Conservation (phyloP, 1,140 invertebrate species). For the Leptinotarsa defecta region DNA sequence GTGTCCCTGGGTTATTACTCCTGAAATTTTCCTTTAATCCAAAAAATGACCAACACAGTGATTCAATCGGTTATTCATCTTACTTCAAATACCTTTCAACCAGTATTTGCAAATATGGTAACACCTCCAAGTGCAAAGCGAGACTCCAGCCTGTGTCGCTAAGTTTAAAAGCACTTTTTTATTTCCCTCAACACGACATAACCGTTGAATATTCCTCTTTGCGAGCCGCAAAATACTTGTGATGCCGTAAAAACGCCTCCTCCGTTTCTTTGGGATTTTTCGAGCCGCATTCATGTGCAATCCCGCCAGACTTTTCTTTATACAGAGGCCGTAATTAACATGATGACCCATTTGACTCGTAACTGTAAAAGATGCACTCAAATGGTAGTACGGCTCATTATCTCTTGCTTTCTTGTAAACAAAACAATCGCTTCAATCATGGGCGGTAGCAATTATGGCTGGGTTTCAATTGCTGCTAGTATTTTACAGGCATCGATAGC, state of each 20-base stretch:
- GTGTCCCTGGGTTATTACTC: too few relatives aligned
- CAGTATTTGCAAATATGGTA: too few relatives aligned
- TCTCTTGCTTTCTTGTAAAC: constrained; percentile 6
- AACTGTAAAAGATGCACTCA: constrained; percentile 5
- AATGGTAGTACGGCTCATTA: constrained; percentile 5
- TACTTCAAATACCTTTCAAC: too few relatives aligned
- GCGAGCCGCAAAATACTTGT: background rate
- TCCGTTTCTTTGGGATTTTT: background rate
- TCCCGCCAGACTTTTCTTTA: background rate
- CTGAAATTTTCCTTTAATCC: too few relatives aligned
- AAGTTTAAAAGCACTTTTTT: too few relatives aligned
- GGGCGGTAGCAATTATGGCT: background rate
- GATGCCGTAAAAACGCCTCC: background rate
- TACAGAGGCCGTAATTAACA: background rate
- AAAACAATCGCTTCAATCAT: constrained; percentile 5
- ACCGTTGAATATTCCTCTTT: background rate
- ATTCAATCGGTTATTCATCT: too few relatives aligned
- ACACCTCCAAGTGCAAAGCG: too few relatives aligned
- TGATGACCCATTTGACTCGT: constrained; percentile 7
- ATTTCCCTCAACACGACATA: background rate
- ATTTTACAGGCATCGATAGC: too few relatives aligned
- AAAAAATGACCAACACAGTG: too few relatives aligned
- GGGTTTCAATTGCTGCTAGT: too few relatives aligned
- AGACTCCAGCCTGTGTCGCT: too few relatives aligned
- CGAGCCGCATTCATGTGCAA: background rate